phyloP scores from a whole-genome alignment of 2,888 invertebrate species.

The Mimachlamys varia region DNA sequence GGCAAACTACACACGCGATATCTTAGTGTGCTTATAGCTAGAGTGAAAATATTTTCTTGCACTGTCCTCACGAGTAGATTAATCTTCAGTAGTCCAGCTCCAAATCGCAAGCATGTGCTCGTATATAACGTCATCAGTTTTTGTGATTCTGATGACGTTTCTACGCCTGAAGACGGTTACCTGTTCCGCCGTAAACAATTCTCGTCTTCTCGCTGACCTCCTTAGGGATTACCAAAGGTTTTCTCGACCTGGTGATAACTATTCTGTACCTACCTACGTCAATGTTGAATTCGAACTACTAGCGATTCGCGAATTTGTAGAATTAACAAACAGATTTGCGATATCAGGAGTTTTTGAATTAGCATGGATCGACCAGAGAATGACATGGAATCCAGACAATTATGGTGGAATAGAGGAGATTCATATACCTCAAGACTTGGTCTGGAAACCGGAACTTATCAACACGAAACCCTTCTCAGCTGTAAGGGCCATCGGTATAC shows the following conservation, averaged over 20 bases:
- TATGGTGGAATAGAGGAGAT: conserved; percentile 54
- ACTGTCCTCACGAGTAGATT: no score
- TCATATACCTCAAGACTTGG: conserved; percentile 53
- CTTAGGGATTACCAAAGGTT: neutral
- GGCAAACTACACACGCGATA: no score
- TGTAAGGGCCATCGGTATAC: conserved; percentile 56
- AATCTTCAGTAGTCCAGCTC: no score
- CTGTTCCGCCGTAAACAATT: neutral
- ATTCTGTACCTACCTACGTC: neutral
- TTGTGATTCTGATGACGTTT: neutral
- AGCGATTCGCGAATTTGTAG: neutral
- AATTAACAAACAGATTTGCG: conserved; percentile 52
- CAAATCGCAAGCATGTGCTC: neutral
- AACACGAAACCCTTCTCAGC: conserved; percentile 61
- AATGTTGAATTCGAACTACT: neutral
- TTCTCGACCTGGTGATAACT: neutral
- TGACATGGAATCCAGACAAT: conserved; percentile 54
- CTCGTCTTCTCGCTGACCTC: neutral
- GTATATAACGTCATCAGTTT: neutral
- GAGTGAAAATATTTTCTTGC: no score
- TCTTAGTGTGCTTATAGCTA: no score
- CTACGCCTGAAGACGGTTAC: neutral
- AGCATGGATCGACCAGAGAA: conserved; percentile 57
- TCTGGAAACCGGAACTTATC: conserved; percentile 66
- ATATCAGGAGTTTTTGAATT: conserved; percentile 57